phyloP scores from a whole-genome alignment of 1,140 invertebrate species.

The Littorina saxatilis region DNA sequence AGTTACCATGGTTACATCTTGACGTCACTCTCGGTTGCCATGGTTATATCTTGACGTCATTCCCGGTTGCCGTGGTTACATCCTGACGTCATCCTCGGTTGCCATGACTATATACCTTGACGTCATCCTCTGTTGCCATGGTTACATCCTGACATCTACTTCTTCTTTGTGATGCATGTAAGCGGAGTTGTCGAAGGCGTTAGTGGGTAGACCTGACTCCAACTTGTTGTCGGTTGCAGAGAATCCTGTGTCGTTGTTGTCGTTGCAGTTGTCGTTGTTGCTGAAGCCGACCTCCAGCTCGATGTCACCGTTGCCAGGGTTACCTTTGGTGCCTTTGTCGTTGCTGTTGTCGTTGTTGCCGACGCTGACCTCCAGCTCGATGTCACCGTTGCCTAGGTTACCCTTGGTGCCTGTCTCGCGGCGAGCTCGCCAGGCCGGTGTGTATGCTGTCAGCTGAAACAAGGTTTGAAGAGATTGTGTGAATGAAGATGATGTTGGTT shows the following conservation, averaged over 20 bases:
- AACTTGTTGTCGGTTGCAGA: neutral
- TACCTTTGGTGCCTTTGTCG: neutral
- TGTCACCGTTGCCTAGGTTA: neutral
- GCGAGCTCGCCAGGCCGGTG: neutral
- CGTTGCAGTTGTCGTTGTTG: neutral
- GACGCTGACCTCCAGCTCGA: neutral
- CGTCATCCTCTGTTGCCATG: too few species aligned
- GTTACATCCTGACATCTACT: too few species aligned
- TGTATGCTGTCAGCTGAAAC: slow-evolving; percentile 11
- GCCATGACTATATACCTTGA: too few species aligned
- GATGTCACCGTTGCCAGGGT: neutral
- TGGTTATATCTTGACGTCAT: too few species aligned
- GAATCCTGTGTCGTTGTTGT: neutral
- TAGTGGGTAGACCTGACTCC: too few species aligned
- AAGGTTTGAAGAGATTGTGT: neutral
- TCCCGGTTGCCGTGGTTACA: too few species aligned
- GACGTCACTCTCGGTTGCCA: too few species aligned
- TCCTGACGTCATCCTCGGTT: too few species aligned
- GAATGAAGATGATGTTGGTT: neutral
- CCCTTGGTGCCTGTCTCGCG: neutral
- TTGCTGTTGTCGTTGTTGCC: neutral
- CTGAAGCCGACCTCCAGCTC: too few species aligned
- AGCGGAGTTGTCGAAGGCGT: too few species aligned
- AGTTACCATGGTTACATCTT: too few species aligned
- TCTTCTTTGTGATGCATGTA: too few species aligned